Evolutionary conservation across 2,888 invertebrate genomes (phyloP).

Genomic region (Mimachlamys varia): DNA sequence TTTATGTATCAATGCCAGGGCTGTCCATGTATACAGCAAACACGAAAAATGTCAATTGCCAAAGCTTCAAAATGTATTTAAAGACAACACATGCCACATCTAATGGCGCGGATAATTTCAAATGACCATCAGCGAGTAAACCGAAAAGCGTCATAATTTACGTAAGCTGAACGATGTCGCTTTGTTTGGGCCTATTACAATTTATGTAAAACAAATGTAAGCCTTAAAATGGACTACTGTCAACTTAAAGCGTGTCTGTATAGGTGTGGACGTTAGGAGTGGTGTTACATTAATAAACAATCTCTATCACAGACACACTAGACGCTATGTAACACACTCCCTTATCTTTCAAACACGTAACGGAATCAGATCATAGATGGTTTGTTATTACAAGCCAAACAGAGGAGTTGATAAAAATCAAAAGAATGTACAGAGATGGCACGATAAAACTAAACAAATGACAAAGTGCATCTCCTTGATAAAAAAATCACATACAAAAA

Average conservation of each 20-base stretch:
- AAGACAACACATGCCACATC: background rate
- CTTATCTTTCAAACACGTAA: background rate
- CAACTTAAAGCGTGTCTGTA: too few species aligned
- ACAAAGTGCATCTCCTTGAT: background rate
- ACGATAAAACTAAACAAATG: background rate
- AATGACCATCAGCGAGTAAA: background rate
- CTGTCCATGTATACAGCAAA: background rate
- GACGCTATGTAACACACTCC: background rate
- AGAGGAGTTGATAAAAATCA: conserved; percentile 17
- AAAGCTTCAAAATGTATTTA: background rate
- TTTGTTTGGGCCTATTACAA: too few species aligned
- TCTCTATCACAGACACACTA: background rate
- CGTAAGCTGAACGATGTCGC: background rate
- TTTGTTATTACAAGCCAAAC: background rate
- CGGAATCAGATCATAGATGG: conserved; percentile 10
- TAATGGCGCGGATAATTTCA: background rate
- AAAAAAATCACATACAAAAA: background rate
- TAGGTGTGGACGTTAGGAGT: background rate
- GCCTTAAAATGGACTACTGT: background rate
- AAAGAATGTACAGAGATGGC: background rate
- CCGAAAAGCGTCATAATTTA: background rate
- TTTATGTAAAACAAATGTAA: too few species aligned
- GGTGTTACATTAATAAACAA: background rate
- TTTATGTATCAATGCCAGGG: too few species aligned
- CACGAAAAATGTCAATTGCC: background rate